A percentile compares a stretch with the other conserved stretches of the same genome.
Conservation (phyloP, 2,113 vertebrate genomes). For the Bungarus multicinctus region DNA sequence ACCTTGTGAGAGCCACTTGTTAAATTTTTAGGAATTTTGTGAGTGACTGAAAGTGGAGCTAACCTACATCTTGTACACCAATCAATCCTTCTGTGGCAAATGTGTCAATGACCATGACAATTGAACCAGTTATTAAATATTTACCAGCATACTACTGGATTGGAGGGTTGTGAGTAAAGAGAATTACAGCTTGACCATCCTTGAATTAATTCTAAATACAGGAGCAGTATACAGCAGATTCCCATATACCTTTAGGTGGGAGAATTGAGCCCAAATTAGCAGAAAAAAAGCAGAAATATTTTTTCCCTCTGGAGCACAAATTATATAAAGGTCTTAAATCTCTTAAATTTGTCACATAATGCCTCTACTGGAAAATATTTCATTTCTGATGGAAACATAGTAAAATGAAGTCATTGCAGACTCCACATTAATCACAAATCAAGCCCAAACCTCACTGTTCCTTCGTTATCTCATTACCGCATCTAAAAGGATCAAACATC, state of each 20-base stretch:
- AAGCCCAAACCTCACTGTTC: background rate
- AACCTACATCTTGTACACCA: background rate
- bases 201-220: background rate
- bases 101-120: background rate
- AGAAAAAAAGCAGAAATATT: background rate
- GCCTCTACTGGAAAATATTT: background rate
- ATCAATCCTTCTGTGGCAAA: background rate
- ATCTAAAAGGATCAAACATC: background rate
- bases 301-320: background rate
- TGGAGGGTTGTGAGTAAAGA: background rate
- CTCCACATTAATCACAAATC: background rate
- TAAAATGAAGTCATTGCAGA: background rate
- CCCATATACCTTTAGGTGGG: background rate
- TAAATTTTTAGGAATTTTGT: background rate
- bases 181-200: background rate
- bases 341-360: background rate
- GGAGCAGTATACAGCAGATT: background rate
- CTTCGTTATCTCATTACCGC: background rate
- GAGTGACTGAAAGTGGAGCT: background rate
- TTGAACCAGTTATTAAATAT: background rate
- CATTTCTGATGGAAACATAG: background rate
- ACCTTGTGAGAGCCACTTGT: background rate
- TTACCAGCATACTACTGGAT: background rate
- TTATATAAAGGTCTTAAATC: background rate
- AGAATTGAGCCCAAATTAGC: background rate